Evolutionary conservation across 2,888 invertebrate genomes (phyloP).

Genomic region (Drosophila sordidula): DNA sequence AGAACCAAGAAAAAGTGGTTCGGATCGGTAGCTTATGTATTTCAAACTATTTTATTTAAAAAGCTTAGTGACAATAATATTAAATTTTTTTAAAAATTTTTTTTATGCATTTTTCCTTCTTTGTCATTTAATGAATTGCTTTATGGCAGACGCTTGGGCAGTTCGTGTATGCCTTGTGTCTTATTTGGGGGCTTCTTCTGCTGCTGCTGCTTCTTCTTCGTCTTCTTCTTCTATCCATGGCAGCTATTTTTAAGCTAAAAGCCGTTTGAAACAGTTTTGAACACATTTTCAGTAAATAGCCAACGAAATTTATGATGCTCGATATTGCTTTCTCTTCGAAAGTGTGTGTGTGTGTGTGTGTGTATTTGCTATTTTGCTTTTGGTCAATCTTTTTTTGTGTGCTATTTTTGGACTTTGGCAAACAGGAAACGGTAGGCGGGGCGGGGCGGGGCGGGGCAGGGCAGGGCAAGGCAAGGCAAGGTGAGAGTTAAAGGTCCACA

Average conservation of each 20-base stretch:
- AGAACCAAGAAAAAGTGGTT: no score
- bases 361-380: slow-evolving; percentile 48
- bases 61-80: no score
- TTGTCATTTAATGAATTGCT: neutral
- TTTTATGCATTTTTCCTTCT: neutral
- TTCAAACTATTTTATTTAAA: no score
- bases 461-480: slow-evolving; percentile 16
- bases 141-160: slow-evolving; percentile 22
- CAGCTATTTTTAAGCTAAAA: slow-evolving; percentile 51
- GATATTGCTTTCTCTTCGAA: slow-evolving; percentile 53
- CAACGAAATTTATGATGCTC: slow-evolving; percentile 65
- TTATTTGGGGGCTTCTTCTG: slow-evolving; percentile 14
- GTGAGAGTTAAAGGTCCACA: slow-evolving; percentile 32
- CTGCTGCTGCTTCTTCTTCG: slow-evolving; percentile 22
- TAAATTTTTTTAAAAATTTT: no score
- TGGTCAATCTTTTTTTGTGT: slow-evolving; percentile 48
- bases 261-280: slow-evolving; percentile 66
- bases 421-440: slow-evolving; percentile 65
- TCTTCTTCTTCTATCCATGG: slow-evolving; percentile 1
- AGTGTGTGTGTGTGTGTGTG: slow-evolving; percentile 5
- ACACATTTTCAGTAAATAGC: slow-evolving; percentile 52
- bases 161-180: slow-evolving; percentile 49
- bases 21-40: no score
- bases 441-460: neutral
- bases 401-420: slow-evolving; percentile 63